Base-by-base conservation (phyloP, 2,113 vertebrate species). In the Nothoprocta perdicaria region DNA sequence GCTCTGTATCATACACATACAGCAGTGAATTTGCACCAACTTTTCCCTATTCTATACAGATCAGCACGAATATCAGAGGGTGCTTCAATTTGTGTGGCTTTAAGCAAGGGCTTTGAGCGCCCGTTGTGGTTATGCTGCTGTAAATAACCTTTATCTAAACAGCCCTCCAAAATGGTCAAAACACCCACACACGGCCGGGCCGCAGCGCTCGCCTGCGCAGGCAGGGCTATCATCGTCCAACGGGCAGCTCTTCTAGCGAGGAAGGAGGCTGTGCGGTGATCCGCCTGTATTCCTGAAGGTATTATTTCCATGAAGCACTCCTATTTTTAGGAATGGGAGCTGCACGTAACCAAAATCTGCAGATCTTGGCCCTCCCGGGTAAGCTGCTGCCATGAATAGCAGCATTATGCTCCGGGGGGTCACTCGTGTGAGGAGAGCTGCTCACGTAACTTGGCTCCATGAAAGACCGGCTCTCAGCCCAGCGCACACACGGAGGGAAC, bases 331-430 rank as follows among this genome's bases (percentile, higher is more conserved):
- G 40, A 72, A 55, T 3, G 4, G 43, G 82, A 83, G 29, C 38
- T 60, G 52, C 10, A 62, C 68, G 88, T 58, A 67, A 43, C 61
- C 78, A 75, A 62, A 84, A 72, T 73, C 66, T 90, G 58, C 29
- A 84, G 78, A 66, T 73, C 43, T 38, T 53, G 78, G 58, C 48
- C 79, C 40, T 29, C 2, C 3, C 17, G 24, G 43, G 38, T 29
- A 77, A 92, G 60, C 31, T 90, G 55, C 46, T 74, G 71, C 60
- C 60, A 16, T 87, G 72, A 92, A 92, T 84, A 79, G 90, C 65
- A 31, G 24, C 48, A 53, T 87, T 93, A 83, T 85, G 35, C 35
- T 91, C 73, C 14, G 24, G 3, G 5, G 77, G 57, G 40, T 75
- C 62, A n/a, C 76, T 93, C 72, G 55, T 48, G 57, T 71, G 35